These are phyloP conservation scores for Actinemys pallida DNA, from an alignment of 2,113 vertebrate genomes.

Conservation along the genomic window DNA sequence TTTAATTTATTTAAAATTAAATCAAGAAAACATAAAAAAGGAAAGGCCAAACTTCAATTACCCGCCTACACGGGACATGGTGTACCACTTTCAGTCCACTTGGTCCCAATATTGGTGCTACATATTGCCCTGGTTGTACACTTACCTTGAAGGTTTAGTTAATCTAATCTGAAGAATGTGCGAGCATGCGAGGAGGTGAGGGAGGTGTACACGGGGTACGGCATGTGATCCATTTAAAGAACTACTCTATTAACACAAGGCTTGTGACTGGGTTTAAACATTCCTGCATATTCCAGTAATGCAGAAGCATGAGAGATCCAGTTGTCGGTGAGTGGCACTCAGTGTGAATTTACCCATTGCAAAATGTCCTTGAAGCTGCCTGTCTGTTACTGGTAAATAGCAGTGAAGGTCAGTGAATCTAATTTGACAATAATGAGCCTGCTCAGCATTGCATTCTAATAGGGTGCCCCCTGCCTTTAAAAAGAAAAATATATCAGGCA, in stretches of 20 bases:
- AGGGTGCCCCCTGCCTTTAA: not conserved
- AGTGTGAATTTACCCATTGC: slow-evolving; percentile 20
- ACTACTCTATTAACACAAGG: not conserved
- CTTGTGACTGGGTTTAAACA: not conserved
- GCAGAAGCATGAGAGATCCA: slow-evolving; percentile 34
- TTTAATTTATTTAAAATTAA: accelerated
- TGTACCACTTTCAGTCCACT: not conserved
- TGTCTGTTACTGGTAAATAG: slow-evolving; percentile 55
- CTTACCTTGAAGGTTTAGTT: accelerated
- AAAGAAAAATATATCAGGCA: slow-evolving; percentile 11
- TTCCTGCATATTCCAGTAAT: slow-evolving; percentile 49
- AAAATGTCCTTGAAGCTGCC: slow-evolving; percentile 70
- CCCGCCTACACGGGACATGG: not conserved
- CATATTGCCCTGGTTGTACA: accelerated
- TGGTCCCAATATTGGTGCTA: not conserved
- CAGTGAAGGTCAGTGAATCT: slow-evolving; percentile 79
- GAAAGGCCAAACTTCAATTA: slow-evolving; percentile 14
- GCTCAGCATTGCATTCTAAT: slow-evolving; percentile 16
- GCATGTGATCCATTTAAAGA: not conserved
- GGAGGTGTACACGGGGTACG: not conserved
- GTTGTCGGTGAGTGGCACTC: slow-evolving; percentile 22
- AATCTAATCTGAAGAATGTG: not conserved
- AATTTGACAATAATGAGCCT: slow-evolving; percentile 70
- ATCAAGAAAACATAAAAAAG: not conserved
- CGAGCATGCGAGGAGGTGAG: not conserved